Percentiles rank a stretch among this genome's conserved stretches.
Conservation (phyloP, 2,888 invertebrate genomes). For the Mantis religiosa region DNA sequence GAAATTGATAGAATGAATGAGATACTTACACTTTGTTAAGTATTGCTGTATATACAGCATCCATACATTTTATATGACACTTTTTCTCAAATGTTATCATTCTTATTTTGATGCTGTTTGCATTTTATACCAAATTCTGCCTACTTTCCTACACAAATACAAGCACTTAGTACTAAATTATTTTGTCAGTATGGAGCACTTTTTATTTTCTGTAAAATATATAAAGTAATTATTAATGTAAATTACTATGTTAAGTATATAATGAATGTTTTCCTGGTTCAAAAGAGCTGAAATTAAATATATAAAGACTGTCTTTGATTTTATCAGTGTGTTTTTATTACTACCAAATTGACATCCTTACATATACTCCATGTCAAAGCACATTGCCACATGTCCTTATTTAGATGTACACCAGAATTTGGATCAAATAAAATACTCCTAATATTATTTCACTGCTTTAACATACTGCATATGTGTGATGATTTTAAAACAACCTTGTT, state of each 20-base stretch:
- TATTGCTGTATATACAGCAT: not conserved
- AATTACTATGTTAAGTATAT: not conserved
- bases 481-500: too few species aligned
- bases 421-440: too few species aligned
- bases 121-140: not conserved
- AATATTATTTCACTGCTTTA: too few species aligned
- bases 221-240: not conserved
- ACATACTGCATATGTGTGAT: too few species aligned
- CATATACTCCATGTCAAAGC: too few species aligned
- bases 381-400: too few species aligned
- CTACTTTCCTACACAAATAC: not conserved
- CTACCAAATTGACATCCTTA: too few species aligned
- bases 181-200: not conserved
- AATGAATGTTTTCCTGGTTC: not conserved
- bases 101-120: not conserved
- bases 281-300: not conserved
- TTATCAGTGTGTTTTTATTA: not conserved
- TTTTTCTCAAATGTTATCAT: not conserved
- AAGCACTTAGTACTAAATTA: not conserved
- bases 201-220: not conserved
- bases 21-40: not conserved
- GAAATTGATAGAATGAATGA: not conserved
- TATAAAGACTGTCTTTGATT: not conserved
- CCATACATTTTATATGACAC: not conserved
- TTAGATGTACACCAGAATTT: too few species aligned